Percentiles rank a stretch among this genome's conserved stretches.
Conservation (phyloP, 2,113 vertebrate genomes). For the Ptilorrhoa leucosticta region DNA sequence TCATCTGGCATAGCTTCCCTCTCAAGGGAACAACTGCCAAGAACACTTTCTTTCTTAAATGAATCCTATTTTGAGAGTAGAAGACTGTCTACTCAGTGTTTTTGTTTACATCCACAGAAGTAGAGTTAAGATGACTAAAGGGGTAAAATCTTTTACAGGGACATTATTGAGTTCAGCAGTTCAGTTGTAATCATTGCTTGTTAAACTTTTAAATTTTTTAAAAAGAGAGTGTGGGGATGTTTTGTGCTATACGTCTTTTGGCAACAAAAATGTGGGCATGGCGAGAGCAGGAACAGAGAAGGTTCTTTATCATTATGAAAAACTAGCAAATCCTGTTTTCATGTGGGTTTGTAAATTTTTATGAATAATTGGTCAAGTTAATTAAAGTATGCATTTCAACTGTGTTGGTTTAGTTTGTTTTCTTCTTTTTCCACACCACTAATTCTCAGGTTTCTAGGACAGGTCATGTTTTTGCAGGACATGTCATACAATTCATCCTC, state of each 20-base stretch:
- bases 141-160: neutral
- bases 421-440: neutral
- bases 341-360: neutral
- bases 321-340: neutral
- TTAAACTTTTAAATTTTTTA: neutral
- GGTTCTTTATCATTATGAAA: neutral
- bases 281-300: neutral
- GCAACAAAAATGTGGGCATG: neutral
- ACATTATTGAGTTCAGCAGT: neutral
- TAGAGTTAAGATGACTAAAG: neutral
- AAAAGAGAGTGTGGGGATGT: rapidly evolving
- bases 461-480: neutral
- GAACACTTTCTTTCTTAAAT: neutral
- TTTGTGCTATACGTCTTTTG: neutral
- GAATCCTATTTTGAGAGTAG: neutral
- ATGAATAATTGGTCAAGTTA: neutral
- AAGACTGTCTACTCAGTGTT: neutral
- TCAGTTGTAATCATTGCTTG: neutral
- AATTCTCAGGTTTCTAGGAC: neutral
- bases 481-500: neutral
- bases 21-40: neutral
- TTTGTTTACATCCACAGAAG: neutral
- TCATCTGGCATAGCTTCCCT: rapidly evolving
- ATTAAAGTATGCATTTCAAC: neutral
- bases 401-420: neutral